Base-by-base conservation (phyloP, 2,888 invertebrate species). In the Hymenopus coronatus region DNA sequence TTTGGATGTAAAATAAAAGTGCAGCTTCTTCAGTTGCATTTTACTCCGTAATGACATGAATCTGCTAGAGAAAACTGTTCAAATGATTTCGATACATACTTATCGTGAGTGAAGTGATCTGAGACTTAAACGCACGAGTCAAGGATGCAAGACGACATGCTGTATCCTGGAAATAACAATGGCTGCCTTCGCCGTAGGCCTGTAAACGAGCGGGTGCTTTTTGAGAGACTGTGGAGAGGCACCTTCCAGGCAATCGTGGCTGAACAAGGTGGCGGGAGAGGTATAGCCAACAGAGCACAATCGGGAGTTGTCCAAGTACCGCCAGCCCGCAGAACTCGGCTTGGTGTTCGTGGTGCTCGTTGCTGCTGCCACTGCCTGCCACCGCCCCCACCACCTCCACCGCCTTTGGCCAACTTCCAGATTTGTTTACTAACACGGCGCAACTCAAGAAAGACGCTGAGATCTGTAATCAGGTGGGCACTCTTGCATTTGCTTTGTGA, bases 171-270 rank as follows among this genome's bases (percentile, higher is more conserved):
- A 40, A 87, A 33, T 40, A 87, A 87, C 82, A 87, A 87, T 87
- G 87, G 87, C 87, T 87, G 40, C 46, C 83, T 70, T 40, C 90
- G 90, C 82, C 88, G 89, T n/a, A 89, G 88, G 20, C 88, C 84
- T 46, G 88, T 90, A 28, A 95, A 95, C 91, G 95, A 96, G 91
- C 94, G 96, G 90, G 94, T 95, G 82, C 95, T 96, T 89, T 96
- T 97, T 93, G 96, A 96, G 91, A 94, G 96, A 28, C 94, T 96
- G 88, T 96, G 96, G 96, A 94, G 96, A 84, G 96, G 96, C 89
- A 95, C 95, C 84, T 95, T 95, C 92, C 92, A 93, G 27, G 91
- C 91, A n/a, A 91, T 91, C 86, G 90, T 89, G 88, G 90, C 91
- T 3, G 90, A 90, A 82, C 90, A 90, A 82, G 82, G 85, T 30